phyloP scores from a whole-genome alignment of 2,113 vertebrate genomes.

The Engystomops pustulosus region DNA sequence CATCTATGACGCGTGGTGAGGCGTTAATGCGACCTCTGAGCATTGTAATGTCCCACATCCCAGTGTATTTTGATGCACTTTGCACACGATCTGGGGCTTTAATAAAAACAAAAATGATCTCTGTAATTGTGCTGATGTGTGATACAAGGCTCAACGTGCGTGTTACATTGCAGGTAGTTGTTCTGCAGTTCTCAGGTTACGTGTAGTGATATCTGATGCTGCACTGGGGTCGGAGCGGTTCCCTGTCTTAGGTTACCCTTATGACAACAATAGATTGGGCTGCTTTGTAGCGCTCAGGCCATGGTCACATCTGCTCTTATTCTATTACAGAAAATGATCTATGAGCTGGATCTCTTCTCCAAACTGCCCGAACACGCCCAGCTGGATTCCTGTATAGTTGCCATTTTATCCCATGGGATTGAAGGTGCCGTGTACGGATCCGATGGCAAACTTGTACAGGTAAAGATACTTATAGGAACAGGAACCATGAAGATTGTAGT shows the following conservation, averaged over 20 bases:
- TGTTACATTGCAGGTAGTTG: not conserved
- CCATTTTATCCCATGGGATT: conserved; percentile 91
- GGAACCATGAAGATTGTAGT: no score
- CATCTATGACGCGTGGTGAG: no score
- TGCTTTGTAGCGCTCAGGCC: not conserved
- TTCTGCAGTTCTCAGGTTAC: not conserved
- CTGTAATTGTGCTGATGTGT: no score
- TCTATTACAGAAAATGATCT: conserved; percentile 81
- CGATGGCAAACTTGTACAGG: conserved; percentile 88
- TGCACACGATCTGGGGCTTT: no score
- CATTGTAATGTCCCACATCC: no score
- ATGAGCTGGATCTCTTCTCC: conserved; percentile 81
- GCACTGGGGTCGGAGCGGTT: not conserved
- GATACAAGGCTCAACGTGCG: no score
- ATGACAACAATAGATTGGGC: not conserved
- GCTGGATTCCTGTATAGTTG: conserved; percentile 86
- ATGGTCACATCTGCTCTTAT: not conserved
- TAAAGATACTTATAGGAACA: conserved; percentile 58
- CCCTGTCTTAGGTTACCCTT: not conserved
- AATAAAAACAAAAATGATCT: no score
- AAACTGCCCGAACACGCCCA: conserved; percentile 72
- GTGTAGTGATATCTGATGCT: not conserved
- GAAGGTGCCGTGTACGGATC: conserved; percentile 91
- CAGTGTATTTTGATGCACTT: no score
- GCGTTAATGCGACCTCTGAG: no score